Base-by-base conservation (phyloP, 1,140 invertebrate genomes). In the Bursaphelenchus mucronatus region DNA sequence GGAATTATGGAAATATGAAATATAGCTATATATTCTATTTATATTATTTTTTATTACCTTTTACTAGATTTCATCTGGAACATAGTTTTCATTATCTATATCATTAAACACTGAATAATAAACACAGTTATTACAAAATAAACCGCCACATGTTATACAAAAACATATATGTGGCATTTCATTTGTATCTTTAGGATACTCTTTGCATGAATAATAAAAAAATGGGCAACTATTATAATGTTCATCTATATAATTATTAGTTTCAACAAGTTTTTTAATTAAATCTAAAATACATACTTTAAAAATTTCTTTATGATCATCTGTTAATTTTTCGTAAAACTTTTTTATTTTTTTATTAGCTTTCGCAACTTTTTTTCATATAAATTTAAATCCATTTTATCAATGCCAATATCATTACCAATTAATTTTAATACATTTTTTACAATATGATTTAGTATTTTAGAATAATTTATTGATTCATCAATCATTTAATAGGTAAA, bases 181-280 rank as follows among this genome's bases (percentile, higher is more conserved):
- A 47, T 47, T 47, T n/a, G 9, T 10, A 47, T 47, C 9, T 47
- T 47, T 47, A 10, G 45, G 45, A 47, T 47, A 47, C n/a, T 47
- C 45, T 47, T 47, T n/a, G n/a, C 45, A 47, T 47, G 45, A 47
- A 47, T 47, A 47, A 47, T 47, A 47, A 47, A 47, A 47, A n/a
- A 47, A 47, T 47, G 45, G 45, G n/a, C 45, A 10, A n/a, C 9
- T 47, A 47, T 47, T n/a, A 47, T 10, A 47, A n/a, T 10, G n/a
- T 10, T 47, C 9, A 10, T n/a, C n/a, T 47, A 47, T 47, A 47
- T 47, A 47, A 10, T 47, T 47, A 47, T 47, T 47, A 10, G 45
- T 47, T 47, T 47, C n/a, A 47, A 47, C 9, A 47, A 47, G 45
- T 47, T n/a, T n/a, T 47, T 47, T 47, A 47, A 10, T 47, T 47